Percentiles rank a stretch among this genome's conserved stretches.
phyloP scores from a whole-genome alignment of 2,888 invertebrate genomes.

The Lobophora halterata region DNA sequence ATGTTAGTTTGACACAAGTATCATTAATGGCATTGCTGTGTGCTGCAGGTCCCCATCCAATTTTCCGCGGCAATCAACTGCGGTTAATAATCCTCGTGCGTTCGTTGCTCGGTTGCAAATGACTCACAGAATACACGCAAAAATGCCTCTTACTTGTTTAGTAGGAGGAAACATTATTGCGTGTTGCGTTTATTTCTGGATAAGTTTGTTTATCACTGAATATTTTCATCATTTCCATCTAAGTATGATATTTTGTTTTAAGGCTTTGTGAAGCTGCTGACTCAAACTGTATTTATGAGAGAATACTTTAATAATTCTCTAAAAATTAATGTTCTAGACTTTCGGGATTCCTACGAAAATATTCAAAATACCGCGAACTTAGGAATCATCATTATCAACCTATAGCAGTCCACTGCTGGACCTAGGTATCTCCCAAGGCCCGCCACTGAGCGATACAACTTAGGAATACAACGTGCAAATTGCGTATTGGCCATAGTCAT shows the following conservation, averaged over 20 bases:
- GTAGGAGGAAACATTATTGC: conserved; percentile 6
- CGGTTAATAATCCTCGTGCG: conserved; percentile 57
- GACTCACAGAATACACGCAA: conserved; percentile 20
- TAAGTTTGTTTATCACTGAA: conserved; percentile 12
- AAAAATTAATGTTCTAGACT: no score
- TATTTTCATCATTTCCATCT: conserved; percentile 21
- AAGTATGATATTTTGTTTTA: conserved; percentile 11
- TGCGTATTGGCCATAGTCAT: no score
- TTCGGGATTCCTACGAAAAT: no score
- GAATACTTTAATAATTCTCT: no score
- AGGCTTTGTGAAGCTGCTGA: conserved; percentile 10
- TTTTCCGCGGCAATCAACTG: conserved; percentile 61
- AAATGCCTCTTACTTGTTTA: conserved; percentile 14
- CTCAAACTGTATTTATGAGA: conserved; percentile 7
- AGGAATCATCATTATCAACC: no score
- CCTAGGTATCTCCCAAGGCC: no score
- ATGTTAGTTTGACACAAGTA: conserved; percentile 36
- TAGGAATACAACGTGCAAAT: no score
- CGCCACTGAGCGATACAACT: no score
- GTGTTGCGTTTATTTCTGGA: not conserved
- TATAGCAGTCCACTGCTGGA: no score
- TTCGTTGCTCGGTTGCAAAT: conserved; percentile 47
- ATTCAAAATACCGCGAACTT: no score
- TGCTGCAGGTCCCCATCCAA: conserved; percentile 59
- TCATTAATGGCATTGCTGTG: conserved; percentile 44